Evolutionary conservation across 2,113 vertebrate species (phyloP).

Genomic region (Macroglossus sobrinus): DNA sequence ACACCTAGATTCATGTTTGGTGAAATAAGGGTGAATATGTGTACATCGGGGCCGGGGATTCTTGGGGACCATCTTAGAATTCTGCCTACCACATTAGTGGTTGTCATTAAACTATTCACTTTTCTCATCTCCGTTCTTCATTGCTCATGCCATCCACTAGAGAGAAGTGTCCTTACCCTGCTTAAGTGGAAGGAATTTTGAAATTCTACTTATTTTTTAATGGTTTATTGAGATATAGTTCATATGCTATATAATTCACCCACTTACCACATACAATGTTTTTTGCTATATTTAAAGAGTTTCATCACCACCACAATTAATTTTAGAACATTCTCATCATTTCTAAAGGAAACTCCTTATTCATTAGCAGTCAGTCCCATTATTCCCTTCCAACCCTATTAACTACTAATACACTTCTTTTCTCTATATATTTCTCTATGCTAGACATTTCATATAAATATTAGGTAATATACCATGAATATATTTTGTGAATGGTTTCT

Average conservation of each 20-base stretch:
- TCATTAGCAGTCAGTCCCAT: background rate
- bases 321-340: background rate
- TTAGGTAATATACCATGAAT: background rate
- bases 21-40: background rate
- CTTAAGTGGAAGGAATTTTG: background rate
- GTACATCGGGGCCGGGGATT: background rate
- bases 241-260: background rate
- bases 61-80: background rate
- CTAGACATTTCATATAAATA: background rate
- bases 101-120: background rate
- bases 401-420: background rate
- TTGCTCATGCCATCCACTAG: background rate
- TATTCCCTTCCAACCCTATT: background rate
- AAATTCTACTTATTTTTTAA: background rate
- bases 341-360: background rate
- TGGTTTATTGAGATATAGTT: background rate
- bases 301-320: background rate
- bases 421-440: background rate
- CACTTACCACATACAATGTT: background rate
- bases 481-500: background rate
- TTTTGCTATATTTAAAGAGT: background rate
- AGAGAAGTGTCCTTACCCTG: background rate
- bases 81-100: background rate
- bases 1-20: background rate
- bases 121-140: background rate